A percentile compares a stretch with the other conserved stretches of the same genome.
These are phyloP conservation scores for Eupeodes luniger DNA, from an alignment of 2,888 invertebrate genomes.

Conservation along the genomic window DNA sequence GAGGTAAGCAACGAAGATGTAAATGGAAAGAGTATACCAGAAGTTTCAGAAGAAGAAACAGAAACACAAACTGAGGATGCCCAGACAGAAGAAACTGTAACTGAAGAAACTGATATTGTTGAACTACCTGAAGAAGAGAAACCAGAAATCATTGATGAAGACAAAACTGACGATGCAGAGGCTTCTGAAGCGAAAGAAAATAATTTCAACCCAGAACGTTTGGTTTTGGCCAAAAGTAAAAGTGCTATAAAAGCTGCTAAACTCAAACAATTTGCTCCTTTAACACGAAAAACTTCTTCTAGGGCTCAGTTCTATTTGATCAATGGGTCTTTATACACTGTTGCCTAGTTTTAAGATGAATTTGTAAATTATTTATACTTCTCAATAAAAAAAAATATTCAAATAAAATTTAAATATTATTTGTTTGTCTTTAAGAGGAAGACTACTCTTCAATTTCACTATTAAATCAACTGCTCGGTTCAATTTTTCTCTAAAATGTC, in stretches of 20 bases:
- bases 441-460: too few relatives aligned
- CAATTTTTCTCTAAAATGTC: too few relatives aligned
- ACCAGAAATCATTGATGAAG: background rate
- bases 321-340: conserved; percentile 12
- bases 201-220: conserved; percentile 7
- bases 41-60: background rate
- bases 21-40: conserved; percentile 13
- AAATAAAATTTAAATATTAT: too few relatives aligned
- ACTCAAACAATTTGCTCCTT: conserved; percentile 11
- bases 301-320: conserved; percentile 16
- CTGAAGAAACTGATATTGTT: background rate
- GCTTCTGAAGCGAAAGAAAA: background rate
- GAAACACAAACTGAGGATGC: background rate
- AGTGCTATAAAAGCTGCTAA: conserved; percentile 23
- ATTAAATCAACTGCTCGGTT: too few relatives aligned
- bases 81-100: background rate
- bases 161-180: background rate
- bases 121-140: background rate
- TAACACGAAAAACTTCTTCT: background rate
- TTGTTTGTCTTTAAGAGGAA: too few relatives aligned
- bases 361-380: background rate
- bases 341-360: background rate
- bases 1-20: conserved; percentile 7
- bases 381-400: background rate
- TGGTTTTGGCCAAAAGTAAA: conserved; percentile 20